Base-by-base conservation (phyloP, 2,888 invertebrate genomes). In the Pristionchus mayeri region DNA sequence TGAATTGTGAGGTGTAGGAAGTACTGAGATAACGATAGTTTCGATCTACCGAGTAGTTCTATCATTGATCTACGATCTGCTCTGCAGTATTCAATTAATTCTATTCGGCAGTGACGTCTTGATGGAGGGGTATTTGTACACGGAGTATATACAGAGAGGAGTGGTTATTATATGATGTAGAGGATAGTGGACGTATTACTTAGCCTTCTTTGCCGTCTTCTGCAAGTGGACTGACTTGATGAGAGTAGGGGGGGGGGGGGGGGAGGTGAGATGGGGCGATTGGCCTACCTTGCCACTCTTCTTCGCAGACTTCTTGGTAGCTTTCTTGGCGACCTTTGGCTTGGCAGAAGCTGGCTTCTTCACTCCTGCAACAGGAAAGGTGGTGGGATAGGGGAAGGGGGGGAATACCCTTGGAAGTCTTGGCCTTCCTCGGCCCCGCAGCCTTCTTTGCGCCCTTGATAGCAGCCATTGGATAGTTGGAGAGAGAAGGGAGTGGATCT, bases 301-400 rank as follows among this genome's bases (percentile, higher is more conserved):
- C 79, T 79, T 79, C 16, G 50, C 13, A 9, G 79, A 34, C 21
- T 54, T 79, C 79, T 78, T 78, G 7, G 48, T 27, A 13, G 30
- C 27, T 50, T 79, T 79, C 79, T 79, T 79, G 54, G 37, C 79
- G 18, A 76, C 76, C 76, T 76, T 76, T 2, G 76, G 76, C 76
- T 76, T 76, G 48, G 76, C 24, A 21, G 76, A 16, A 76, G 76
- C n/a, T 16, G 48, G 27, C 48, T 76, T 76, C 76, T 76, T 76
- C 48, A 76, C 76, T 48, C 76, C 76, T 76, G 48, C n/a, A n/a
- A n/a, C n/a, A n/a, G n/a, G n/a, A n/a, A n/a, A n/a, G n/a, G n/a
- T n/a, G n/a, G n/a, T n/a, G n/a, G n/a, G n/a, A n/a, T n/a, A n/a
- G n/a, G 67, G 34, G 37, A 18, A 21, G 3, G 37, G 34, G 21